Evolutionary conservation across 2,797 vertebrate species (phyloP), one percentile per base, ranked within the genome.

Genomic region (Mycteria americana): DNA sequence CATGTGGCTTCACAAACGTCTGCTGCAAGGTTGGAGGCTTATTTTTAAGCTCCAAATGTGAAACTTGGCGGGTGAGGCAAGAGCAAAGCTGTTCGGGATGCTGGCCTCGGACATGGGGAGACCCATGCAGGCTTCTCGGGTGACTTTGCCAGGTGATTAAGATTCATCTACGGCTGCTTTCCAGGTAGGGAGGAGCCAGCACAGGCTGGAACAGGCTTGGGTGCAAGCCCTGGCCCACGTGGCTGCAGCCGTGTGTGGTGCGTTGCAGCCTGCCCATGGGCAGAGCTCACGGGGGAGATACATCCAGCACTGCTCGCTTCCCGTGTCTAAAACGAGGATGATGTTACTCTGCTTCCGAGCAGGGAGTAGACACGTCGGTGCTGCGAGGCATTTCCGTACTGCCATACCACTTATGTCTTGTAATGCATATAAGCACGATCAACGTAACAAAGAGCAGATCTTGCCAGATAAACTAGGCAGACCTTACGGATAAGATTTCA

Each of bases 1-100:
- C 37, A 51, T 2, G 2, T 64, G 54, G 28, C 51, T 83, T 91
- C 74, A 39, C 50, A 62, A 37, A 67, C 0, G 3, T 63, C 91
- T 88, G 39, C 67, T 95, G 59, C 28, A 6, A 85, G 50, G 79
- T 92, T 65, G 85, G 45, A 89, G 33, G 33, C 45, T 69, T 78
- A 65, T 79, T 85, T 77, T 89, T 69, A 51, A 88, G 59, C 37
- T 82, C 27, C 19, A 85, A 70, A 86, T 83, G 84, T 93, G 95
- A 96, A 95, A 93, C 57, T 92, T 97, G 93, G 93, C 87, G 39
- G 60, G 21, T 69, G 92, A 96, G 76, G 87, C 73, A 78, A 78
- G 64, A 91, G 74, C 35, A 78, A 76, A 94, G 25, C 93, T 94
- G 62, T 73, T 88, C 48, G 68, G 39, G 88, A 37, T 92, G 48